Percentiles rank a stretch among this genome's conserved stretches.
These are phyloP conservation scores for Serrognathus titanus DNA, from an alignment of 2,888 invertebrate genomes.

Conservation along the genomic window DNA sequence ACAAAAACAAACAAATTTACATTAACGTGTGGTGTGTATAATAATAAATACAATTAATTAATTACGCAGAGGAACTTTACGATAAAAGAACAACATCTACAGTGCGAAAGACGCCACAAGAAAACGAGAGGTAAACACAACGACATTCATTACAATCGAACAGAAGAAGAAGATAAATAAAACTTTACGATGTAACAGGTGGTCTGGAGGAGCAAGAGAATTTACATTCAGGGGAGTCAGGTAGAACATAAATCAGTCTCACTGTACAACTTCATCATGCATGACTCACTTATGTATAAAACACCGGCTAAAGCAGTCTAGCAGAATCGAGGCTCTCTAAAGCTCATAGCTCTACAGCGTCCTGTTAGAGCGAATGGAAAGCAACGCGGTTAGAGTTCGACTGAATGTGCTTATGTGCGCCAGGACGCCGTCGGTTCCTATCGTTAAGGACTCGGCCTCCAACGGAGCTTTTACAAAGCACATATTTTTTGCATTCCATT, in stretches of 20 bases:
- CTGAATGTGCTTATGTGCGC: background rate
- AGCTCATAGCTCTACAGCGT: conserved; percentile 1
- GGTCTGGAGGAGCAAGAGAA: conserved; percentile 1
- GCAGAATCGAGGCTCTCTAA: background rate
- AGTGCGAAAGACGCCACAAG: background rate
- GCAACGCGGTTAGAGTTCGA: conserved; percentile 1
- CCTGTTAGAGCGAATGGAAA: background rate
- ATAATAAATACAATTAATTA: background rate
- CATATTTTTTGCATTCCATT: background rate
- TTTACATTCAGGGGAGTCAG: background rate
- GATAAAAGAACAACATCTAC: background rate
- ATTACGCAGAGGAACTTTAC: background rate
- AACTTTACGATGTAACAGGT: conserved; percentile 1
- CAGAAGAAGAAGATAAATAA: background rate
- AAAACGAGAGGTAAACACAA: background rate
- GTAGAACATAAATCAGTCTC: conserved; percentile 1
- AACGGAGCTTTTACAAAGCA: background rate
- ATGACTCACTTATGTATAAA: conserved; percentile 3
- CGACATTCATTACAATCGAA: background rate
- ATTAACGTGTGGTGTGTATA: too few relatives aligned
- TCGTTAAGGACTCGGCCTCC: conserved; percentile 3
- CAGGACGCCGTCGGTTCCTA: background rate
- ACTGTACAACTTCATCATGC: conserved; percentile 2
- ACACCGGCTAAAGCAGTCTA: background rate
- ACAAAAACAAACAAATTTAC: too few relatives aligned